Evolutionary conservation across 2,113 vertebrate species (phyloP).

Genomic region (Suncus etruscus): DNA sequence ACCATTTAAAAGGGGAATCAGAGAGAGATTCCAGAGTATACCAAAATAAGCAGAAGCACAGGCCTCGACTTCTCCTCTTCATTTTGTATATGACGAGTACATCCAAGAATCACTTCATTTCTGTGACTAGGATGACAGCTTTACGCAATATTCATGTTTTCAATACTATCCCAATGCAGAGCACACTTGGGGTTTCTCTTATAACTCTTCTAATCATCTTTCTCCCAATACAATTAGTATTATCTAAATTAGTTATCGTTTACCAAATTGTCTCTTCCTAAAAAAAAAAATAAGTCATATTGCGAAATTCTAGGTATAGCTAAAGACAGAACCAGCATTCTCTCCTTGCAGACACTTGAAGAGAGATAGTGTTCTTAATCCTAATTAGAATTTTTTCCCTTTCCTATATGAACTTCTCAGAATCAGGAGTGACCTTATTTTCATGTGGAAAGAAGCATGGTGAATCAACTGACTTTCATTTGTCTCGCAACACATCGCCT

Average conservation of each 20-base stretch:
- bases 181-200: constrained; percentile 83
- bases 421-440: constrained; percentile 88
- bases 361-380: constrained; percentile 91
- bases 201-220: constrained; percentile 88
- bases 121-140: constrained; percentile 56
- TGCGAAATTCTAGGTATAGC: constrained; percentile 89
- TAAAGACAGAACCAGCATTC: constrained; percentile 85
- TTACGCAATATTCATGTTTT: constrained; percentile 77
- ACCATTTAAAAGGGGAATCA: constrained; percentile 46
- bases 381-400: constrained; percentile 88
- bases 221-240: constrained; percentile 88
- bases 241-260: constrained; percentile 92
- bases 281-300: constrained; percentile 82
- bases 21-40: neutral
- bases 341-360: constrained; percentile 87
- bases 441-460: constrained; percentile 83
- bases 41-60: constrained; percentile 10
- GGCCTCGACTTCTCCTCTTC: neutral
- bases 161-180: constrained; percentile 74
- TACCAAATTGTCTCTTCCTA: constrained; percentile 87
- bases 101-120: constrained; percentile 64
- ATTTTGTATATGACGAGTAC: constrained; percentile 51
- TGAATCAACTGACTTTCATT: constrained; percentile 86
- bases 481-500: constrained; percentile 70
- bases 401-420: constrained; percentile 82